A percentile compares a stretch with the other conserved stretches of the same genome.
Conservation (phyloP, 2,113 vertebrate species). For the Triplophysa tibetana region DNA sequence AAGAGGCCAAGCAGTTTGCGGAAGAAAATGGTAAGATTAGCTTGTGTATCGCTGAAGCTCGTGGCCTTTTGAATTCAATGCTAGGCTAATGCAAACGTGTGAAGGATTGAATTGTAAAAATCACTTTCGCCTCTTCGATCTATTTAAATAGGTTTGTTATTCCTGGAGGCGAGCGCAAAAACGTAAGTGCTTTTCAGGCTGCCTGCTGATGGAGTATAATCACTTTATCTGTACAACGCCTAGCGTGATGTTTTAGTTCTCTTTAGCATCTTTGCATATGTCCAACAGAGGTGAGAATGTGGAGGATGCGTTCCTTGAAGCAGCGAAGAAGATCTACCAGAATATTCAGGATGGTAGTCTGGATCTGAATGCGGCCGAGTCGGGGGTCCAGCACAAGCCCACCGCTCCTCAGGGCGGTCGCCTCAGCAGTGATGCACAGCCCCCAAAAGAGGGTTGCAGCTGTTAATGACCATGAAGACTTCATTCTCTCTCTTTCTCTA, state of each 20-base stretch:
- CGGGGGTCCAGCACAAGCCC: slow-evolving; percentile 96
- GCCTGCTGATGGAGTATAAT: not conserved
- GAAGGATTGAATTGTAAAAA: not conserved
- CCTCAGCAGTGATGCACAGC: slow-evolving; percentile 89
- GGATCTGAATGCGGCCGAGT: slow-evolving; percentile 96
- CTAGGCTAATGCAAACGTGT: not conserved
- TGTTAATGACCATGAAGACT: slow-evolving; percentile 83
- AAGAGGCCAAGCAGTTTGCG: slow-evolving; percentile 98
- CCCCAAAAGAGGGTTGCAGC: slow-evolving; percentile 92
- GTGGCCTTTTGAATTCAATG: not conserved
- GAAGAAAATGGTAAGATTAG: slow-evolving; percentile 92
- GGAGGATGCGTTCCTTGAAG: slow-evolving; percentile 96
- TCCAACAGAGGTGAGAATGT: slow-evolving; percentile 87
- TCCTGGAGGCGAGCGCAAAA: slow-evolving; percentile 97
- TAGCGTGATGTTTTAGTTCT: not conserved
- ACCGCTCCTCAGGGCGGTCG: slow-evolving; percentile 91
- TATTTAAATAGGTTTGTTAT: slow-evolving; percentile 83
- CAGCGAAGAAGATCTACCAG: slow-evolving; percentile 98
- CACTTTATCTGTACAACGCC: not conserved
- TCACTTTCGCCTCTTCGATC: not conserved
- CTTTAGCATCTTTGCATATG: not conserved
- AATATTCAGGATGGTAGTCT: slow-evolving; percentile 98
- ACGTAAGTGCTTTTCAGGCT: slow-evolving; percentile 81
- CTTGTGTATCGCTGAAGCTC: not conserved
- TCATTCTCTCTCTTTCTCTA: slow-evolving; percentile 28